Percentiles rank a stretch among this genome's conserved stretches.
phyloP scores from a whole-genome alignment of 2,888 invertebrate genomes.

The Ptychoptera contaminata region DNA sequence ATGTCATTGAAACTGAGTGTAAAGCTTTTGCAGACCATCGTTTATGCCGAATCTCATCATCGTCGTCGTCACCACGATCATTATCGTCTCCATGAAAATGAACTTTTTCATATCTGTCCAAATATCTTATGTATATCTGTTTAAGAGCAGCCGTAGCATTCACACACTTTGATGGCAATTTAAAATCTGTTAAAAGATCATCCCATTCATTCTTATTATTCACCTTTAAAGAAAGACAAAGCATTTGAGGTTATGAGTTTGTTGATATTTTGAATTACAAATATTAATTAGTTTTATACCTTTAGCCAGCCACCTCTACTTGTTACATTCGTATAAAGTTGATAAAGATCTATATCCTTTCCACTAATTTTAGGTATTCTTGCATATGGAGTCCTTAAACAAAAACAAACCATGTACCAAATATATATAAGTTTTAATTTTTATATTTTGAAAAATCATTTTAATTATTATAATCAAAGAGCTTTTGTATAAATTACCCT shows the following conservation, averaged over 20 bases:
- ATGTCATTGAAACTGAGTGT: slow-evolving; percentile 54
- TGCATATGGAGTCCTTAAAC: slow-evolving; percentile 38
- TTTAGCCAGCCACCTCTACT: slow-evolving; percentile 88
- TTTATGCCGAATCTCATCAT: slow-evolving; percentile 57
- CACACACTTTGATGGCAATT: slow-evolving; percentile 68
- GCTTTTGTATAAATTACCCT: no score
- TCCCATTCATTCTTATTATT: slow-evolving; percentile 83
- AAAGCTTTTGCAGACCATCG: slow-evolving; percentile 46
- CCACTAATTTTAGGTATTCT: slow-evolving; percentile 70
- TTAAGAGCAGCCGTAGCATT: slow-evolving; percentile 79
- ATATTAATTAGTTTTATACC: slow-evolving; percentile 37
- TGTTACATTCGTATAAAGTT: slow-evolving; percentile 81
- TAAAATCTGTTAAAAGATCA: slow-evolving; percentile 56
- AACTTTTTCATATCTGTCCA: slow-evolving; percentile 80
- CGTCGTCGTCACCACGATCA: slow-evolving; percentile 55
- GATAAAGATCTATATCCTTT: slow-evolving; percentile 79
- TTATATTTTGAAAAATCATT: no score
- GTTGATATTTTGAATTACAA: background rate
- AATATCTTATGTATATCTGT: slow-evolving; percentile 64
- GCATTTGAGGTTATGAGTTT: background rate
- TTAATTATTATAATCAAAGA: no score
- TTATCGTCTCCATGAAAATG: slow-evolving; percentile 81
- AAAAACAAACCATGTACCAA: slow-evolving; percentile 6
- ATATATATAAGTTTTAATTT: background rate
- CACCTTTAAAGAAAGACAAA: slow-evolving; percentile 40